Evolutionary conservation across 2,888 invertebrate species (phyloP), one percentile per base, ranked within the genome.

Genomic region (Coleophora flavipennella): DNA sequence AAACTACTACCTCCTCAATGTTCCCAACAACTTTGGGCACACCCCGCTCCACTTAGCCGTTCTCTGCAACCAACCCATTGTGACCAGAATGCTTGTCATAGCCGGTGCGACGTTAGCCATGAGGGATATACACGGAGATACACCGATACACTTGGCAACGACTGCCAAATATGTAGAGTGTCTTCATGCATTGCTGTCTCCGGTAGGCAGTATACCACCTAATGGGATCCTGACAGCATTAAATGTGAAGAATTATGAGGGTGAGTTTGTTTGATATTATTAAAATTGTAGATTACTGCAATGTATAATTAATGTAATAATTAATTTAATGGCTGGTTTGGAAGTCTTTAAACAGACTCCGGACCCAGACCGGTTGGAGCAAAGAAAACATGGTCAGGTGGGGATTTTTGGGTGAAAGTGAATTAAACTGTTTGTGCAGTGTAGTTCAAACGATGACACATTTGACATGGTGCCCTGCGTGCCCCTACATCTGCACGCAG

Each of bases 1-100:
- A 28, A 89, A 92, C 73, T 91, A 91, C 38, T 88, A 89, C 35
- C 87, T 92, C 43, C 79, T 97, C 33, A 92, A 96, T 68, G 89
- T 94, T 29, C 86, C 89, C 38, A 97, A 97, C 74, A 91, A 94
- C 74, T 87, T 89, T 40, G 89, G 90, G 6, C 91, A 93, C 58
- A 92, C 95, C 1, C 91, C 96, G 0, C 76, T 97, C n/a, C 96
- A 97, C 76, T 78, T 96, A 45, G 94, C 96, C 0, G 93, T 94
- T 1, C 80, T 93, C 50, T 92, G 92, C 31, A 87, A 89, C 8
- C 92, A 95, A 66, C 86, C 91, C 29, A 86, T 88, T 33, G 88
- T 96, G 35, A 90, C 91, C 1, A 86, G 95, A 46, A 89, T 91
- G 79, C 83, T 97, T 42, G 87, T 96, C 25, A 86, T 91, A 25